phyloP scores from a whole-genome alignment of 2,113 vertebrate genomes.

The Pseudopodoces humilis region DNA sequence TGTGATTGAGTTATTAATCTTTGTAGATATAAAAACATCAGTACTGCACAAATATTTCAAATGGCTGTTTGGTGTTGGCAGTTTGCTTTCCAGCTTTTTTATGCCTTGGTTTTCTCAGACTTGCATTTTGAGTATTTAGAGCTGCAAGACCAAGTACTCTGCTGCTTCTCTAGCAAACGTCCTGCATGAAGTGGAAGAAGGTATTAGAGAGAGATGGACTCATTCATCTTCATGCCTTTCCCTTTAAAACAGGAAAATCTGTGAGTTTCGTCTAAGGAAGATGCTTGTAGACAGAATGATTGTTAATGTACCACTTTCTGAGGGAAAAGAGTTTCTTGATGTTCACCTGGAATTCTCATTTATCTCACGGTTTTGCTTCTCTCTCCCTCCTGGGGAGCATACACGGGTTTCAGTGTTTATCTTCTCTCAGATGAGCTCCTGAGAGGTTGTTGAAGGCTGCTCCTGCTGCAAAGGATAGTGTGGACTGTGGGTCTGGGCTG shows the following conservation, averaged over 20 bases:
- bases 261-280: not conserved
- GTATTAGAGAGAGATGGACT: not conserved
- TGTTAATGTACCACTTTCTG: not conserved
- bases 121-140: not conserved
- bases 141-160: not conserved
- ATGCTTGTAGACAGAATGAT: not conserved
- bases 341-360: not conserved
- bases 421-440: not conserved
- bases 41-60: not conserved
- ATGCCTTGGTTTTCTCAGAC: not conserved
- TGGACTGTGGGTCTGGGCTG: not conserved
- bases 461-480: not conserved
- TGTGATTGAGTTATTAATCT: not conserved
- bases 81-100: not conserved
- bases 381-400: not conserved
- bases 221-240: not conserved
- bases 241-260: not conserved
- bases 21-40: not conserved
- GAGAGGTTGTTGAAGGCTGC: not conserved
- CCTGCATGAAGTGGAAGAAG: not conserved
- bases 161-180: not conserved
- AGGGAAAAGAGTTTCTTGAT: not conserved
- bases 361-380: not conserved
- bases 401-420: not conserved
- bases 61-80: not conserved